Conservation (phyloP, 2,113 vertebrate genomes). For the Conger conger region DNA sequence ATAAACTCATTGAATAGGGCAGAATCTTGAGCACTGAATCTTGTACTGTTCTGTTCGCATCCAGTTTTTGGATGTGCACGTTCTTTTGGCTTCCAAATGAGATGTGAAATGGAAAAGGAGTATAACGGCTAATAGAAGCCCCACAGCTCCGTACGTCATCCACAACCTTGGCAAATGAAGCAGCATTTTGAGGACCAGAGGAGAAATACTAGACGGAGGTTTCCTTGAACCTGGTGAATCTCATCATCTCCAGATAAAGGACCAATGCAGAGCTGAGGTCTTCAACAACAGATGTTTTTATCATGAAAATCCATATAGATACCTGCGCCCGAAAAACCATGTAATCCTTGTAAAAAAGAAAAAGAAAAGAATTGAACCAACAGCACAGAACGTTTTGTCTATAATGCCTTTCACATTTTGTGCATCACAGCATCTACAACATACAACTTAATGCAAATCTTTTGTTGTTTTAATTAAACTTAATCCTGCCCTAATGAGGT, state of each 20-base stretch:
- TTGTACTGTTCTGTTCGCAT: no score
- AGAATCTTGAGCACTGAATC: no score
- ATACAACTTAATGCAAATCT: background rate
- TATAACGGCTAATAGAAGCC: background rate
- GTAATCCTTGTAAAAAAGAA: background rate
- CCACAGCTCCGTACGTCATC: background rate
- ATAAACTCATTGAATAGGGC: no score
- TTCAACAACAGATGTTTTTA: conserved; percentile 1
- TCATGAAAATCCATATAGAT: background rate
- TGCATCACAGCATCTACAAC: background rate
- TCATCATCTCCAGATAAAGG: background rate
- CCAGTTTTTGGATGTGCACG: no score
- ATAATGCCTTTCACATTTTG: background rate
- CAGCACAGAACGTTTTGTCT: background rate
- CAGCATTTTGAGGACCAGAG: background rate
- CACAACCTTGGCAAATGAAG: background rate
- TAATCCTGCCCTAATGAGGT: background rate
- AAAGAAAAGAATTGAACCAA: background rate
- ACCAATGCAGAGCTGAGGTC: background rate
- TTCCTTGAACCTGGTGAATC: background rate
- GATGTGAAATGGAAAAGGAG: background rate
- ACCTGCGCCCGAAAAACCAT: background rate
- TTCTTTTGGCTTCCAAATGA: no score
- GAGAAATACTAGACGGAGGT: background rate
- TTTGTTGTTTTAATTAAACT: background rate